Conservation (phyloP, 2,113 vertebrate species). For the Oceanodroma tethys region DNA sequence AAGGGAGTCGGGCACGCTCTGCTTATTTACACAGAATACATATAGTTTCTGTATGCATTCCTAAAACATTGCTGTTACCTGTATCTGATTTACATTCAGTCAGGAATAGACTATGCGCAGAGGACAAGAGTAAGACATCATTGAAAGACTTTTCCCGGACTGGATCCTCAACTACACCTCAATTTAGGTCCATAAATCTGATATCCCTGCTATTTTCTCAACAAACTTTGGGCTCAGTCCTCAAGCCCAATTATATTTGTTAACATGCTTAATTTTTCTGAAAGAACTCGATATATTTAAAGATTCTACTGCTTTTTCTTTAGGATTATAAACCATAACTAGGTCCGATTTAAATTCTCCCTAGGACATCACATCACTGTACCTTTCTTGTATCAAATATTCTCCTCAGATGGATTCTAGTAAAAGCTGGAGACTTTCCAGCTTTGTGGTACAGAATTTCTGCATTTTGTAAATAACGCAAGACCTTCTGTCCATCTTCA, state of each 20-base stretch:
- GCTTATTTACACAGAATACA: background rate
- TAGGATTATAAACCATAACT: background rate
- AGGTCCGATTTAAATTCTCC: background rate
- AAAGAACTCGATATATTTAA: background rate
- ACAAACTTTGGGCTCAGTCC: background rate
- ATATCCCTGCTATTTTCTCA: background rate
- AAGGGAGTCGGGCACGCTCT: background rate
- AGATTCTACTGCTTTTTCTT: background rate
- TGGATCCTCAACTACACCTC: background rate
- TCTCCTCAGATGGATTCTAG: background rate
- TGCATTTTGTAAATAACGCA: background rate
- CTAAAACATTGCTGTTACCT: background rate
- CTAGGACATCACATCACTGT: background rate
- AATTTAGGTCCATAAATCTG: background rate
- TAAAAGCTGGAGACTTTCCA: background rate
- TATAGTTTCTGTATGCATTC: rapidly evolving
- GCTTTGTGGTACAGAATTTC: background rate
- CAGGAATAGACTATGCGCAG: background rate
- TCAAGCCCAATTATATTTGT: background rate
- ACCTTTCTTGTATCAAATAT: background rate
- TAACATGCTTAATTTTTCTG: background rate
- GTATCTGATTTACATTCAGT: background rate
- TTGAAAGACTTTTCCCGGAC: background rate
- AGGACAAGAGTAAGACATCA: background rate
- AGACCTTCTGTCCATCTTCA: background rate